Evolutionary conservation across 2,797 vertebrate species (phyloP).

Genomic region (Menidia menidia): DNA sequence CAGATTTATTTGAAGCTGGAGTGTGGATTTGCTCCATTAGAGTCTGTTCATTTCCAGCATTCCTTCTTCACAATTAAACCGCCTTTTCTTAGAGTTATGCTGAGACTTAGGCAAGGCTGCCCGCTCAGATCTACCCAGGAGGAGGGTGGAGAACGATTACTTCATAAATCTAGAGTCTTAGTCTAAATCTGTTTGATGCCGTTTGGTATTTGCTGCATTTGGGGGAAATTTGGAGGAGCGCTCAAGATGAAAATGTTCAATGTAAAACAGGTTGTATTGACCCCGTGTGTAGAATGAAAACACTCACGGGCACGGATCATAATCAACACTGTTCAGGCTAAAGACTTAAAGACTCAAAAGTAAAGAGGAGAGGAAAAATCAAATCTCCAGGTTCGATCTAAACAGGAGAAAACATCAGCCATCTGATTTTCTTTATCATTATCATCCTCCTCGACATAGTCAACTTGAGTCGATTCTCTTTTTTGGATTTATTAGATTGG

Average conservation of each 20-base stretch:
- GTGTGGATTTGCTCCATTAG: too few species aligned
- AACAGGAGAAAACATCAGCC: too few species aligned
- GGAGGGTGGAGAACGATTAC: background rate
- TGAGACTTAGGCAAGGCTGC: conserved; percentile 2
- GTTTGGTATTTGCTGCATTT: conserved; percentile 2
- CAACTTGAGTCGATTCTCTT: background rate
- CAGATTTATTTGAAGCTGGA: too few species aligned
- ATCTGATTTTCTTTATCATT: background rate
- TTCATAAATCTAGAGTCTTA: background rate
- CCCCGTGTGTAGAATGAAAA: too few species aligned
- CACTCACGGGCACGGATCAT: too few species aligned
- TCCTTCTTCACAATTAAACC: background rate
- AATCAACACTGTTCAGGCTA: too few species aligned
- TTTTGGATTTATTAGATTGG: background rate
- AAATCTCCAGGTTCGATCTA: background rate
- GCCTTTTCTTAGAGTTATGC: conserved; percentile 4
- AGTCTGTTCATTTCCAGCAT: too few species aligned
- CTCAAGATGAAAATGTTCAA: background rate
- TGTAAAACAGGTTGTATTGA: too few species aligned
- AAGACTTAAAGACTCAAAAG: background rate
- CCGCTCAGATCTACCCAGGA: conserved; percentile 2
- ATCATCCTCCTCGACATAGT: background rate
- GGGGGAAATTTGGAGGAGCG: background rate
- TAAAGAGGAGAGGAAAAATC: background rate
- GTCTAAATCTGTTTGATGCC: background rate